Conservation (phyloP, 1,140 invertebrate species). For the Polyergus mexicanus region DNA sequence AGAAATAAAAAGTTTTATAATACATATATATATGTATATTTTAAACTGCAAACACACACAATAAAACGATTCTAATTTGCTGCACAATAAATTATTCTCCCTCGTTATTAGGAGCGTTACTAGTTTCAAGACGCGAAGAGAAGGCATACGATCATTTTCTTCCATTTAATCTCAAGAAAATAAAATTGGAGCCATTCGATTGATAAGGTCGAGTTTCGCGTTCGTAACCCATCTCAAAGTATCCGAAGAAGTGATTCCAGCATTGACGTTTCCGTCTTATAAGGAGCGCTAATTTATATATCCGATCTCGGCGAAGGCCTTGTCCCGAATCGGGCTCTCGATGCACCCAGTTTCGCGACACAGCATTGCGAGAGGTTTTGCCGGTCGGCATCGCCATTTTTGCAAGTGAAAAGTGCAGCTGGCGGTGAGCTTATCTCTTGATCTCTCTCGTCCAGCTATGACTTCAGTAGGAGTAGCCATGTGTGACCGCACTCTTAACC, state of each 20-base stretch:
- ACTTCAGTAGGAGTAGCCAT: neutral
- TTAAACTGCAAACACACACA: no score
- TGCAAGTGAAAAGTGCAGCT: conserved; percentile 83
- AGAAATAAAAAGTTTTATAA: no score
- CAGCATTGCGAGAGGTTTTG: conserved; percentile 74
- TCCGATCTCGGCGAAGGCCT: conserved; percentile 14
- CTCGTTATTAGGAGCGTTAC: neutral
- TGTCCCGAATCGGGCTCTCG: conserved; percentile 20
- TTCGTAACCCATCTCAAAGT: neutral
- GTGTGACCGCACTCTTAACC: conserved; percentile 9
- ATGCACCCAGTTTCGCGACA: conserved; percentile 55
- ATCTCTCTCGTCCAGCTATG: conserved; percentile 45
- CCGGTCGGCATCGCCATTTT: conserved; percentile 85
- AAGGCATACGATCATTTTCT: neutral
- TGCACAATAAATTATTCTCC: neutral
- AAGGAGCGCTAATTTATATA: conserved; percentile 18
- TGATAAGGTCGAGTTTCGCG: neutral
- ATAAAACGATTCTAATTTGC: neutral
- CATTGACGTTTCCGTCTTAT: conserved; percentile 11
- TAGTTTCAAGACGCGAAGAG: neutral
- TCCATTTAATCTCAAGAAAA: neutral
- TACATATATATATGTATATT: no score
- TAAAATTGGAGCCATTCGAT: neutral
- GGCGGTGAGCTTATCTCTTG: conserved; percentile 77
- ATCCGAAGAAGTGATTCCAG: neutral